These are phyloP conservation scores for Scelioninae gen. 1 DNA, from an alignment of 2,888 invertebrate species.

Conservation along the genomic window DNA sequence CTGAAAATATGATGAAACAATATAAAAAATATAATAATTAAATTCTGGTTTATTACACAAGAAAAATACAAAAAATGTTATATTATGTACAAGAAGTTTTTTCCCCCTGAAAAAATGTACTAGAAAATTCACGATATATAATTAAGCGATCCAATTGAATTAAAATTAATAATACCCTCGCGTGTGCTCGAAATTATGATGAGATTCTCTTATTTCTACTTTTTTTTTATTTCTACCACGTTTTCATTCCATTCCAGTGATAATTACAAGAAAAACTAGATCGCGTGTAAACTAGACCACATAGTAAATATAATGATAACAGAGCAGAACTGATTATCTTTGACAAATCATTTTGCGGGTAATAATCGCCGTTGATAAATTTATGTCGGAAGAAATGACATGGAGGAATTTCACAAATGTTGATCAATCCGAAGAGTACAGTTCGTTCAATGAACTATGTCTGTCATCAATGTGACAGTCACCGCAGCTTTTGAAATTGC, in stretches of 20 bases:
- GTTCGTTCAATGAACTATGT: slow-evolving; percentile 2
- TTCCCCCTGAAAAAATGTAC: not conserved
- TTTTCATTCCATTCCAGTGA: not conserved
- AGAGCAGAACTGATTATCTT: not conserved
- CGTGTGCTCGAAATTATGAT: slow-evolving; percentile 14
- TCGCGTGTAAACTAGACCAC: not conserved
- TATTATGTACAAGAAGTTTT: not conserved
- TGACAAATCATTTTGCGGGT: slow-evolving; percentile 1
- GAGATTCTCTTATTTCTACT: slow-evolving; percentile 7
- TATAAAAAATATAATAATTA: no score
- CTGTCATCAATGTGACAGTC: slow-evolving; percentile 4
- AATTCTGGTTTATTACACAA: no score
- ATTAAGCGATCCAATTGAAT: slow-evolving; percentile 25
- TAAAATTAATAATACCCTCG: slow-evolving; percentile 21
- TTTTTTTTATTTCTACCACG: not conserved
- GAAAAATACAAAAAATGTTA: no score
- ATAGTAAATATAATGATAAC: not conserved
- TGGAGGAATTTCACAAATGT: not conserved
- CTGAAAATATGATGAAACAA: no score
- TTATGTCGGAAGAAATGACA: not conserved
- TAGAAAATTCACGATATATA: slow-evolving; percentile 6
- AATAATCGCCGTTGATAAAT: not conserved
- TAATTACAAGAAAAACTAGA: not conserved
- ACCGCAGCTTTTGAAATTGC: not conserved
- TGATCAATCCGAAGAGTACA: slow-evolving; percentile 21